Percentiles rank a stretch among this genome's conserved stretches.
Conservation (phyloP, 2,113 vertebrate genomes). For the Tetrax tetrax region DNA sequence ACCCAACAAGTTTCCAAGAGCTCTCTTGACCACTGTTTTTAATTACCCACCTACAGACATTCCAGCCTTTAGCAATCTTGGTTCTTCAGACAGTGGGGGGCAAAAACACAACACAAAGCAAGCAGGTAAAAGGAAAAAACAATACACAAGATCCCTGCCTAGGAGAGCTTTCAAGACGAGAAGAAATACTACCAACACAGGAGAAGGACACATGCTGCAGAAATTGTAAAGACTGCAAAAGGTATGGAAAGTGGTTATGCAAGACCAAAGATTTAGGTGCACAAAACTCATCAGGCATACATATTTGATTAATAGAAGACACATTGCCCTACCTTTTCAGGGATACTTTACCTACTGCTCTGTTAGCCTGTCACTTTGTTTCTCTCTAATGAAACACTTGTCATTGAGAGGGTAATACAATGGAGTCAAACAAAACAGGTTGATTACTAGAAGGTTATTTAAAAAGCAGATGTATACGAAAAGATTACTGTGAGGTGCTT, state of each 20-base stretch:
- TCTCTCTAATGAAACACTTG: background rate
- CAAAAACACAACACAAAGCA: background rate
- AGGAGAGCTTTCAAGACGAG: background rate
- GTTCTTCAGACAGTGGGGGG: background rate
- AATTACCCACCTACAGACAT: constrained; percentile 18
- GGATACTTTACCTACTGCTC: background rate
- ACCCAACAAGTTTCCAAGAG: constrained; percentile 21
- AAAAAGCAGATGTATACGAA: background rate
- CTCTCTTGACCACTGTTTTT: constrained; percentile 13
- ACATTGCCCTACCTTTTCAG: background rate
- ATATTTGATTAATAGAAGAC: background rate
- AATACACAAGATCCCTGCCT: background rate
- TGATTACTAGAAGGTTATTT: background rate
- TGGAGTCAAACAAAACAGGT: background rate
- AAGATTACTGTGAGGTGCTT: background rate
- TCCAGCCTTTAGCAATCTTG: background rate
- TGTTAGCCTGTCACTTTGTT: background rate
- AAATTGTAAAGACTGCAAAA: background rate
- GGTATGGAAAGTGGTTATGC: background rate
- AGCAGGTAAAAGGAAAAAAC: background rate
- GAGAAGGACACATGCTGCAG: background rate
- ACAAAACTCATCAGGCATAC: background rate
- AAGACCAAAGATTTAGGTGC: background rate
- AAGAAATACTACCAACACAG: background rate
- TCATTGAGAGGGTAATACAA: background rate